Evolutionary conservation across 2,888 invertebrate genomes (phyloP).

Genomic region (Maniola hyperantus): DNA sequence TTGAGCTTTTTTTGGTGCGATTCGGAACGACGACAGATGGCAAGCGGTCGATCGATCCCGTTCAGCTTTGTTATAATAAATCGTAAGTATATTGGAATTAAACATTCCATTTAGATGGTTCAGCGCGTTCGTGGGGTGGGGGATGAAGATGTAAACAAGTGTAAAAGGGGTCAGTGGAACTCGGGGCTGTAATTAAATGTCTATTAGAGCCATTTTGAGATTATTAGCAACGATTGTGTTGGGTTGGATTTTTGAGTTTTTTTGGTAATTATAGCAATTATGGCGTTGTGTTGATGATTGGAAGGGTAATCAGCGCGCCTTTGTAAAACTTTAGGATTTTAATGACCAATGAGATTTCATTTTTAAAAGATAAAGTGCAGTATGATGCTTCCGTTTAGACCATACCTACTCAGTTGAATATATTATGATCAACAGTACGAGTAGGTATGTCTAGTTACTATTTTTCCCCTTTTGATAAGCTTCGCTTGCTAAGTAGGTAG

Average conservation of each 20-base stretch:
- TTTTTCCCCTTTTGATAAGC: no score
- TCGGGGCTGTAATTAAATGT: constrained; percentile 77
- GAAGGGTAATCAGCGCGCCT: constrained; percentile 45
- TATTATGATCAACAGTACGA: no score
- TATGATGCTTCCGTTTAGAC: no score
- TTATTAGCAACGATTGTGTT: constrained; percentile 71
- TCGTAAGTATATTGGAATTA: constrained; percentile 80
- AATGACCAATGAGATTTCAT: not conserved
- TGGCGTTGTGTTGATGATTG: constrained; percentile 52
- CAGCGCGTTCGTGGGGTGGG: constrained; percentile 65
- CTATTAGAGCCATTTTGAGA: constrained; percentile 76
- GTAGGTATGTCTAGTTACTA: no score
- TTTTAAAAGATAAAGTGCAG: not conserved
- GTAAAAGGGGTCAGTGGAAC: constrained; percentile 82
- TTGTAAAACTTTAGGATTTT: constrained; percentile 3
- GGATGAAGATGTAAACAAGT: constrained; percentile 83
- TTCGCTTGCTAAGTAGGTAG: no score
- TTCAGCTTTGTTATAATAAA: constrained; percentile 79
- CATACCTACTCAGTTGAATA: no score
- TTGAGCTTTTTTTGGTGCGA: constrained; percentile 79
- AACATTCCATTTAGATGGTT: constrained; percentile 81
- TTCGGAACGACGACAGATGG: constrained; percentile 82
- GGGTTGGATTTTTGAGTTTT: constrained; percentile 60
- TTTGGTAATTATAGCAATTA: constrained; percentile 63
- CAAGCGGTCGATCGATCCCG: constrained; percentile 77